Percentiles rank a stretch among this genome's conserved stretches.
phyloP scores from a whole-genome alignment of 2,113 vertebrate species.

The Lophochroa leadbeateri region DNA sequence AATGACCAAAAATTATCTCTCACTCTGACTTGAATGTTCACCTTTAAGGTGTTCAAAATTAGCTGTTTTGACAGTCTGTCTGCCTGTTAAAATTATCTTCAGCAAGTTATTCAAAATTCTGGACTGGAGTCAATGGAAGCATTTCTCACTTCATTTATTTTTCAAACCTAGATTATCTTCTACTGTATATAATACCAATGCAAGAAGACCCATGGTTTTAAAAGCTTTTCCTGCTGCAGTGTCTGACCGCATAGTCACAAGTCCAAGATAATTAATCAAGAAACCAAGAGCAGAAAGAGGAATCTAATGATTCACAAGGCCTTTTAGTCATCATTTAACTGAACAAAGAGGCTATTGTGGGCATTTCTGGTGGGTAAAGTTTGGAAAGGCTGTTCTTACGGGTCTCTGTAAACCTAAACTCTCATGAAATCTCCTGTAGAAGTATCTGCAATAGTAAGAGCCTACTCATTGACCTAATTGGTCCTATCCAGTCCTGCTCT shows the following conservation, averaged over 20 bases:
- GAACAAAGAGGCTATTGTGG: not conserved
- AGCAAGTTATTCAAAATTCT: not conserved
- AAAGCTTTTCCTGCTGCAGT: not conserved
- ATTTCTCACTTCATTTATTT: not conserved
- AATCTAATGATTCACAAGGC: not conserved
- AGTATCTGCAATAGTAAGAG: not conserved
- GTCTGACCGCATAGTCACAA: not conserved
- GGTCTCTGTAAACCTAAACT: not conserved
- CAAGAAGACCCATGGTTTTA: not conserved
- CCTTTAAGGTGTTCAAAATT: not conserved
- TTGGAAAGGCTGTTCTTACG: not conserved
- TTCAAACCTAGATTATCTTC: not conserved
- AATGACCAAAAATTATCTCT: not conserved
- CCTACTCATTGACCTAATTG: not conserved
- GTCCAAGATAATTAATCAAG: not conserved
- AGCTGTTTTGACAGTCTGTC: not conserved
- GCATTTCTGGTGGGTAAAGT: not conserved
- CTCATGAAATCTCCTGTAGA: not conserved
- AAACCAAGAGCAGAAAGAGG: not conserved
- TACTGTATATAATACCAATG: rapidly evolving
- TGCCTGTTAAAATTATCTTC: not conserved
- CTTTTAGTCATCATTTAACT: not conserved
- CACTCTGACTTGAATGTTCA: not conserved
- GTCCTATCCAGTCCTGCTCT: not conserved
- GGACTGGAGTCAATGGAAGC: not conserved